Evolutionary conservation across 2,888 invertebrate species (phyloP), one percentile per base, ranked within the genome.

Genomic region (Isotomurus palustris): DNA sequence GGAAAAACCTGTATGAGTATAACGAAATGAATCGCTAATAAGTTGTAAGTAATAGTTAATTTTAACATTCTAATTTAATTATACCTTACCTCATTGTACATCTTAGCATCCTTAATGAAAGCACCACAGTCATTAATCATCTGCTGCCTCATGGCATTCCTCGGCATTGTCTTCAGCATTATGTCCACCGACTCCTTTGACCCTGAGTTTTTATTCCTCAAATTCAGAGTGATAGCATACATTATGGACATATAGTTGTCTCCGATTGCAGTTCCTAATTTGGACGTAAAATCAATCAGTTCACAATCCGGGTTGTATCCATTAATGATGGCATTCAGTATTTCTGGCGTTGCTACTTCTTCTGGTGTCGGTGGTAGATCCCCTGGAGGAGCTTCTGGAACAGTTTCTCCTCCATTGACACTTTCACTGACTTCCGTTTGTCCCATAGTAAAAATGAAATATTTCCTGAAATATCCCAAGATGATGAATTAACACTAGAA

Each of bases 241-340:
- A 70, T 67, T 28, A 70, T 63, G 1, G 63, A 60, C 68, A 68
- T 68, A 61, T 67, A 70, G 48, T 68, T 68, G 54, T 68, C 68
- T 2, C 70, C 70, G 1, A 56, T 53, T 29, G 60, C 49, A 17
- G 67, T 58, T 14, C 66, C 70, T 14, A 53, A 25, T 29, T 56
- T 54, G 1, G 57, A 62, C 1, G 58, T 40, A 25, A 53, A 67
- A 27, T 58, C 55, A 8, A 66, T 56, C 6, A 68, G 27, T 32
- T 60, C 58, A 40, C 29, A 49, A 12, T 58, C 56, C 3, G 64
- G 25, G 24, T 66, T 56, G 44, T 68, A 58, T 5, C 59, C 62
- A 1, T 53, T 53, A 1, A 69, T 41, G 32, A 70, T 63, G 5
- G 44, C 28, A n/a, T 58, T 35, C 2, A 70, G 53, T 0, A 70